Base-by-base conservation (phyloP, 2,888 invertebrate species). In the Andrena hattorfiana region DNA sequence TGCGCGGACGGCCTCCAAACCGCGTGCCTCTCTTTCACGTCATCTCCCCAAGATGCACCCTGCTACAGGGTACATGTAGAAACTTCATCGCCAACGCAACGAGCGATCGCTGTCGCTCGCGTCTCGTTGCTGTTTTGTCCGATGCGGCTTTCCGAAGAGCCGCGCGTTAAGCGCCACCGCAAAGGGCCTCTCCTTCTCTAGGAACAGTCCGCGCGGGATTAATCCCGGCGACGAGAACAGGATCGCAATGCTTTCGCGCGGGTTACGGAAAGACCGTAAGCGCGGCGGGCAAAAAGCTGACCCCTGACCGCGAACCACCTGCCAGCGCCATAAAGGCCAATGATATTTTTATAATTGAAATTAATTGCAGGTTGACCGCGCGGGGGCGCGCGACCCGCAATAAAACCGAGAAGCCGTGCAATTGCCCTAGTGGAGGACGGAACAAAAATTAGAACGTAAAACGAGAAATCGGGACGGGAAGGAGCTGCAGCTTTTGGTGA, bases 261-360 rank as follows among this genome's bases (percentile, higher is more conserved):
- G 69, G 79, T 68, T 68, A 77, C 79, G 26, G 60, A 72, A 56
- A 70, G 54, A 77, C 60, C 66, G 68, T 28, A 35, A 68, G 70
- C 48, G 68, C 30, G 16, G 20, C 30, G 51, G 69, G 82, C 77
- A 85, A 88, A 91, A 91, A 92, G 90, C 87, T 92, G 87, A 93
- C 92, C 93, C 90, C 89, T 93, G 92, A 93, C 93, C 93, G 87
- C 92, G 88, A 85, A 88, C 83, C 94, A 93, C 92, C 94, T 93
- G 94, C 91, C 89, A 83, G 86, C 83, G 90, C 87, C 92, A 91
- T 92, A 93, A 93, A 92, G 92, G 92, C 90, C 91, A 92, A 92
- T 94, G 91, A 94, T 93, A 93, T 93, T 94, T 94, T 93, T 94
- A 94, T 94, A 94, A 94, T 94, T 93, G 92, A 93, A 94, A 94